Evolutionary conservation across 2,888 invertebrate genomes (phyloP), one percentile per base, ranked within the genome.

Genomic region (Chymomyza fuscimana): DNA sequence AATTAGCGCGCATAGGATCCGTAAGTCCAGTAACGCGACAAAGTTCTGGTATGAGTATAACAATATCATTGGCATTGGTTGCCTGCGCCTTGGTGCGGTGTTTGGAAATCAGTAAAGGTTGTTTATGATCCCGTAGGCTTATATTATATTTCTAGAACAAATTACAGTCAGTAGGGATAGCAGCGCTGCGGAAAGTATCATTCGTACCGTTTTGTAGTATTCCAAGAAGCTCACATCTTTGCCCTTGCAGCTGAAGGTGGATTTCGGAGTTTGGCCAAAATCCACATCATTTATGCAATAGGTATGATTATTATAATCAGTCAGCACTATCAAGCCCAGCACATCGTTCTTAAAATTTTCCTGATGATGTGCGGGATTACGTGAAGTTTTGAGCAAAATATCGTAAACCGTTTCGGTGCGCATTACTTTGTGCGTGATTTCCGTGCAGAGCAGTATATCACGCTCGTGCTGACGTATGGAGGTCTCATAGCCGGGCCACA

Each of bases 401-500:
- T 96, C 94, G 0, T 95, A 92, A 0, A 96, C 94, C 0, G 95
- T 96, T 78, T 97, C 96, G 19, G 94, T 93, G 0, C 97, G 93
- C 92, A 98, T 94, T 0, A 97, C 95, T 92, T 98, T 98, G 87
- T 96, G 96, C 0, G 95, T 93, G 0, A 97, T 94, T 90, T 98
- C 97, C 0, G 95, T 93, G 62, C 95, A 95, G 93, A 98, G 93
- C 16, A 98, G 91, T 16, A 98, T 93, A 2, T 94, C 92, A 0
- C 92, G 91, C 89, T 98, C 98, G 87, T 96, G 96, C 82, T 97
- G 96, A 1, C 96, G 94, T 52, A 98, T 97, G 0, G 96, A 95
- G 0, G 97, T 97, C 16, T 95, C 93, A 78, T 96, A 96, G 0
- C 97, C 97, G 0, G 97, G 97, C 96, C 96, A 96, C 0, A 97